Percentiles rank a stretch among this genome's conserved stretches.
Evolutionary conservation across 2,113 vertebrate genomes (phyloP).

Genomic region (Lasiurus cinereus): DNA sequence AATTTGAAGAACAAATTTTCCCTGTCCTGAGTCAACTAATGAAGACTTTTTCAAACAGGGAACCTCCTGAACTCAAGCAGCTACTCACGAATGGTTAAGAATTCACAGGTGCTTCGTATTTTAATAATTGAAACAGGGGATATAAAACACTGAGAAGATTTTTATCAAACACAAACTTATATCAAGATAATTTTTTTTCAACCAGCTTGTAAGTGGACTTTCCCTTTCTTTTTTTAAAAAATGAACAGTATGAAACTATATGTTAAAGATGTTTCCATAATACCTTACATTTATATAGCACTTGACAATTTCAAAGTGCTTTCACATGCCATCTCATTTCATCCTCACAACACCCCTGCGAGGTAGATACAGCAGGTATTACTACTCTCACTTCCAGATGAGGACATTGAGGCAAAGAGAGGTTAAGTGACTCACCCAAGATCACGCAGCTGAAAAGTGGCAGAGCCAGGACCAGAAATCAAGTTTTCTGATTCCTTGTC

Average conservation of each 20-base stretch:
- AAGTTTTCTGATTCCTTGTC: conserved; percentile 18
- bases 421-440: conserved; percentile 59
- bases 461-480: conserved; percentile 49
- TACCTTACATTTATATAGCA: conserved; percentile 50
- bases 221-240: conserved; percentile 79
- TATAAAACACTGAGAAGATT: conserved; percentile 85
- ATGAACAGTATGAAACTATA: conserved; percentile 75
- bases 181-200: conserved; percentile 80
- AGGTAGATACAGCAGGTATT: conserved; percentile 78
- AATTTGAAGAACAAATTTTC: conserved; percentile 53
- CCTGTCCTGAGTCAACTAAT: conserved; percentile 26
- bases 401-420: conserved; percentile 73
- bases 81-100: conserved; percentile 75
- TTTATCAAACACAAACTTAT: conserved; percentile 83
- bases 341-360: conserved; percentile 78
- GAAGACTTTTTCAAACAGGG: conserved; percentile 73
- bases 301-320: conserved; percentile 65
- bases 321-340: conserved; percentile 45
- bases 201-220: conserved; percentile 77
- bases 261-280: conserved; percentile 74
- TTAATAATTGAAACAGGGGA: conserved; percentile 82
- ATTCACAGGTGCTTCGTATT: conserved; percentile 80
- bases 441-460: conserved; percentile 28
- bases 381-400: conserved; percentile 60
- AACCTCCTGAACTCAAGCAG: conserved; percentile 73